Conservation (phyloP, 2,797 vertebrate genomes). For the Rhinogobio ventralis region DNA sequence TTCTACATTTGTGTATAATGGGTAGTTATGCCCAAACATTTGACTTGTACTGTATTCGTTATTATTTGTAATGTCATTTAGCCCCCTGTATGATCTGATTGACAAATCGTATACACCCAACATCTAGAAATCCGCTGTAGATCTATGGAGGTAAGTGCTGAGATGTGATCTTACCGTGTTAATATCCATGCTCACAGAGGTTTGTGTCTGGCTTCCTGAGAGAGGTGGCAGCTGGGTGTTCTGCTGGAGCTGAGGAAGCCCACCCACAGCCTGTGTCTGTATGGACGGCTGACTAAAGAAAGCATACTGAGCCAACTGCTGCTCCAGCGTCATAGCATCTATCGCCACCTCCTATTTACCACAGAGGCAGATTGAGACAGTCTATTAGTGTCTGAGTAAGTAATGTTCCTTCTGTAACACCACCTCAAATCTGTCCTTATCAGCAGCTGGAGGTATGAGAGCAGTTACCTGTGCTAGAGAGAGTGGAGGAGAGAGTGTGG, state of each 20-base stretch:
- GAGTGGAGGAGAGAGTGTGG: slow-evolving; percentile 89
- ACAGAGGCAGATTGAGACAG: slow-evolving; percentile 70
- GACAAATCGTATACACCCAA: background rate
- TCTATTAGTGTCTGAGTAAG: slow-evolving; percentile 77
- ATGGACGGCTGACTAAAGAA: slow-evolving; percentile 87
- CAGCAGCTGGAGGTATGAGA: slow-evolving; percentile 67
- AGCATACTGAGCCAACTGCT: slow-evolving; percentile 92
- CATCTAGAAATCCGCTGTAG: background rate
- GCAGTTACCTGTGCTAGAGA: slow-evolving; percentile 86
- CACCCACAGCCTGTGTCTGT: slow-evolving; percentile 79
- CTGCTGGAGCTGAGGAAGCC: slow-evolving; percentile 81
- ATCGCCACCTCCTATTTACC: slow-evolving; percentile 82
- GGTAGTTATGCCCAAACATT: background rate
- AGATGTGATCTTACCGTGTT: slow-evolving; percentile 80
- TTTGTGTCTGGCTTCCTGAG: slow-evolving; percentile 83
- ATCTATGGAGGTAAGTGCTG: slow-evolving; percentile 30
- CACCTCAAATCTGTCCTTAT: slow-evolving; percentile 69
- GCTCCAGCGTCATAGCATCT: slow-evolving; percentile 91
- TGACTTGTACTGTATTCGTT: background rate
- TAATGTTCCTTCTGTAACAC: background rate
- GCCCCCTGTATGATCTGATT: background rate
- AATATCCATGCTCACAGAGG: slow-evolving; percentile 86
- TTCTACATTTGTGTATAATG: background rate
- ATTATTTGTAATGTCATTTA: background rate
- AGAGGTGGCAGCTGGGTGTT: slow-evolving; percentile 87